Conservation (phyloP, 2,113 vertebrate species). For the Erpornis zantholeuca region DNA sequence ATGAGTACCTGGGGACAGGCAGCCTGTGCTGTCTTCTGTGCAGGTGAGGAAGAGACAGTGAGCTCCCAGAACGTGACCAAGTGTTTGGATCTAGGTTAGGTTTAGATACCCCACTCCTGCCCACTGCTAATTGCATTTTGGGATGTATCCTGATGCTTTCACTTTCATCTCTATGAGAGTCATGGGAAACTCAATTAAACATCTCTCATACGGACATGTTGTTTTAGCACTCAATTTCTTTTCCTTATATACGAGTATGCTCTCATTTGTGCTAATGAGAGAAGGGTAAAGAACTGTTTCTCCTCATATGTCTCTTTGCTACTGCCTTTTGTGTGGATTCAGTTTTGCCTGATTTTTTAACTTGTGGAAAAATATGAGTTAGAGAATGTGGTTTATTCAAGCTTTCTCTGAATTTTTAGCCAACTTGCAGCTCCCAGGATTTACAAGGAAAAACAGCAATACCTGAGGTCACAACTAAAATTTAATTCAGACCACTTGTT, state of each 20-base stretch:
- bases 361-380: neutral
- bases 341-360: neutral
- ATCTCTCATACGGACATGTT: neutral
- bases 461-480: conserved; percentile 53
- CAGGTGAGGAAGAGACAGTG: neutral
- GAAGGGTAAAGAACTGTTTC: neutral
- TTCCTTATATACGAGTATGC: accelerated
- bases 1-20: neutral
- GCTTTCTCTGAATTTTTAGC: conserved; percentile 44
- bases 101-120: neutral
- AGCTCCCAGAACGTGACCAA: neutral
- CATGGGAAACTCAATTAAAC: neutral
- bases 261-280: neutral
- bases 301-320: neutral
- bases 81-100: neutral
- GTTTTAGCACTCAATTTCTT: neutral
- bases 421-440: conserved; percentile 29
- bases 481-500: conserved; percentile 69
- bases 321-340: neutral
- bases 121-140: neutral
- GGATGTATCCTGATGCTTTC: neutral
- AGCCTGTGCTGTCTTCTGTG: neutral
- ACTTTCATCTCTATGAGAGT: neutral
- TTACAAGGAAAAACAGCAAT: conserved; percentile 47
- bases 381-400: conserved; percentile 28